Evolutionary conservation across 2,888 invertebrate species (phyloP), one percentile per base, ranked within the genome.

Genomic region (Ernsta delagoae): DNA sequence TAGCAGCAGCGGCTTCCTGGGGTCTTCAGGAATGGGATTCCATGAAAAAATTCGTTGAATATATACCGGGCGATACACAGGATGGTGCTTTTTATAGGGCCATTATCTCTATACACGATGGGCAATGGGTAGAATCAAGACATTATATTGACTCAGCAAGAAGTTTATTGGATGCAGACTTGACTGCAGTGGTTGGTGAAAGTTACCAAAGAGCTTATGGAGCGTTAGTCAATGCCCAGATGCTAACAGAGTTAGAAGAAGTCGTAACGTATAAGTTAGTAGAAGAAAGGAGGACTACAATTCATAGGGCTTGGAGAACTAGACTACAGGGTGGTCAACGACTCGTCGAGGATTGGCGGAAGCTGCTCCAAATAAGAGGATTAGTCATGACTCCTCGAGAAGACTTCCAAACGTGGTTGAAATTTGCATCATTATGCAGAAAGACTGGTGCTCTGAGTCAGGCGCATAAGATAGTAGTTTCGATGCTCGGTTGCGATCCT

Each of bases 281-380:
- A 12, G 96, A 97, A 0, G 99, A 99, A 83, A 94, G 98, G 61
- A 94, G 98, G 65, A 95, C 96, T 48, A 95, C 96, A 2, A 96
- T 98, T 59, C 95, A 96, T 70, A 94, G 95, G 61, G 97, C 98
- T 94, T 99, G 99, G 99, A 99, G 99, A 98, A 97, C 98, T 70
- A 94, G 99, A 72, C 90, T 99, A 53, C 98, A 97, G 85, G 98
- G 99, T 4, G 99, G 99, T 9, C 98, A 99, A 82, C 94, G 97
- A 72, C 95, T 98, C 62, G 99, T 99, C 0, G 99, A 99, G 87
- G 99, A 99, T 85, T 99, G 99, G 99, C 98, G 99, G 77, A 96
- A 97, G 78, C 98, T 99, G 60, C 96, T 99, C 59, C 98, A 98
- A 90, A 98, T 99, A 0, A 97, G 98, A 77, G 98, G 98, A n/a